These are phyloP conservation scores for Luffia ferchaultella DNA, from an alignment of 2,888 invertebrate species.

Conservation along the genomic window DNA sequence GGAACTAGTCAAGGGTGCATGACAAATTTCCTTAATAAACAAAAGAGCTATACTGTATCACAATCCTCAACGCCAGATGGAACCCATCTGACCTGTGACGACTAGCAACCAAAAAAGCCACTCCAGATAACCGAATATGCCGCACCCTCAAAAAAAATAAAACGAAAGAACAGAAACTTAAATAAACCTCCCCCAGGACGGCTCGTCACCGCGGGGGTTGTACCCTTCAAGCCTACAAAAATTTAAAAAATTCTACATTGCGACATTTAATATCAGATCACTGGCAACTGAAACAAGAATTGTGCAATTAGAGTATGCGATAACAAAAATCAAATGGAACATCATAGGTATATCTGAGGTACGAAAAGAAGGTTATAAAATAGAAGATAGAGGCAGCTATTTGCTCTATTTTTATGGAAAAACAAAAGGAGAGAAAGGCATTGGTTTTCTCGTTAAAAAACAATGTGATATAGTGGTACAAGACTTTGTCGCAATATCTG, in stretches of 20 bases:
- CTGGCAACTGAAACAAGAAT: constrained; percentile 5
- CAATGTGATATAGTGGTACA: background rate
- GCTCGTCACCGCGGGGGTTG: background rate
- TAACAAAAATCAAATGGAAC: background rate
- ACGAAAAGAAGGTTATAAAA: background rate
- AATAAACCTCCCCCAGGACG: background rate
- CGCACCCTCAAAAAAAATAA: background rate
- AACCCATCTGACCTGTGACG: too few species aligned
- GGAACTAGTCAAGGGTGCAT: too few species aligned
- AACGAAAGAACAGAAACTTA: background rate
- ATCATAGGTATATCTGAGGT: background rate
- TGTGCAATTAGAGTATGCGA: background rate
- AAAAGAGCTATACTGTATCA: too few species aligned
- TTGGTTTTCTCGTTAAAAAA: background rate
- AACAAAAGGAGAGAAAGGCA: background rate
- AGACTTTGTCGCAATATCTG: background rate
- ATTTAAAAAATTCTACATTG: background rate
- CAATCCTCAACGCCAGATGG: too few species aligned
- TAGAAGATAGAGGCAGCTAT: too few species aligned
- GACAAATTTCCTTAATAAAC: too few species aligned
- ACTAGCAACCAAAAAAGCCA: too few species aligned
- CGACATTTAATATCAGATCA: constrained; percentile 7
- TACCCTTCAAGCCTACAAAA: background rate
- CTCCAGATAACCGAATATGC: background rate
- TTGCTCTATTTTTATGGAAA: too few species aligned